These are phyloP conservation scores for Ciconia maguari DNA, from an alignment of 2,113 vertebrate genomes.

Conservation along the genomic window DNA sequence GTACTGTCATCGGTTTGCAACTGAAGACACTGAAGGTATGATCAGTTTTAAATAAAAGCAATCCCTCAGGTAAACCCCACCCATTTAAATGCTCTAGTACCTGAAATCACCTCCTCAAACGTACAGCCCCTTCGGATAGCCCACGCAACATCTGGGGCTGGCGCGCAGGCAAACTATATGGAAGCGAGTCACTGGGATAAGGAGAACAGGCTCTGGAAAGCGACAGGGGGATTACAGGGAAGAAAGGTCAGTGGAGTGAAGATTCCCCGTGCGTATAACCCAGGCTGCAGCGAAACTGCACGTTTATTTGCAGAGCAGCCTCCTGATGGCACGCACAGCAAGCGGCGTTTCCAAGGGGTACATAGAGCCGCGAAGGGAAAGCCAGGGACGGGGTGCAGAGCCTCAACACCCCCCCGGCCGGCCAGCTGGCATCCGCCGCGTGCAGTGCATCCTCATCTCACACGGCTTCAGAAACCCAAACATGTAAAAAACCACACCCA, in stretches of 20 bases:
- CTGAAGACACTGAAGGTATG: accelerated
- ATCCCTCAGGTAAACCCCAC: not conserved
- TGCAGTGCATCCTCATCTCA: not conserved
- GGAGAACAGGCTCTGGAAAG: not conserved
- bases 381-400: not conserved
- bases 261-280: not conserved
- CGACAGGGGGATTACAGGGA: not conserved
- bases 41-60: accelerated
- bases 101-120: not conserved
- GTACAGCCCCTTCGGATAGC: not conserved
- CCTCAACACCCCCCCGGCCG: accelerated
- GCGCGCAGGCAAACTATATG: not conserved
- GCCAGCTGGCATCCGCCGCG: accelerated
- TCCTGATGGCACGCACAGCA: not conserved
- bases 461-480: not conserved
- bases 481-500: not conserved
- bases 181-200: not conserved
- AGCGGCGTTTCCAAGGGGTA: accelerated
- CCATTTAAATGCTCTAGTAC: not conserved
- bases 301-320: not conserved
- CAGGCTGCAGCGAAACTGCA: not conserved
- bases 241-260: not conserved
- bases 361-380: accelerated
- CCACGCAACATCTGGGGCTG: not conserved
- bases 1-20: not conserved